Evolutionary conservation across 92 coral and sea anemone genomes (phyloP).

Genomic region (Actinernus sp.): DNA sequence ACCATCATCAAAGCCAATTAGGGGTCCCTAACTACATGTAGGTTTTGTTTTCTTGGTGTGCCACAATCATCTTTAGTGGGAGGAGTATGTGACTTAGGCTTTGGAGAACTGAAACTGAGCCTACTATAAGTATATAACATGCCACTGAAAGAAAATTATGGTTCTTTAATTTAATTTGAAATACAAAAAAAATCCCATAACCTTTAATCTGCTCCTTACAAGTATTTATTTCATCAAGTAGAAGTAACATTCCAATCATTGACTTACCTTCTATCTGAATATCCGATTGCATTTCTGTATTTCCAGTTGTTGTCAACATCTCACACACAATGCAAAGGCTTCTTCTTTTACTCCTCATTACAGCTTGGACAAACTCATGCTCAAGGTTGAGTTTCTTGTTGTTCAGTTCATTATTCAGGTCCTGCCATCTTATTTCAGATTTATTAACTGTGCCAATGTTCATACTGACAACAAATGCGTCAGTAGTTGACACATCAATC

Average conservation of each 20-base stretch:
- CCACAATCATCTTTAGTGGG: too few species aligned
- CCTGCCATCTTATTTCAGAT: constrained; percentile 78
- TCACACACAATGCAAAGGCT: constrained; percentile 75
- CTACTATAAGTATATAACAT: too few species aligned
- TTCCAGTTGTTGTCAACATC: constrained; percentile 59
- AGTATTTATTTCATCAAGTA: neutral
- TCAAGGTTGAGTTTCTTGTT: constrained; percentile 64
- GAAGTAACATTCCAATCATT: neutral
- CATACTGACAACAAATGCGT: constrained; percentile 83
- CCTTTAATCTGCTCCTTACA: too few species aligned
- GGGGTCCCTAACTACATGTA: too few species aligned
- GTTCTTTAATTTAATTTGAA: too few species aligned
- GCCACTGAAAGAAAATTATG: too few species aligned
- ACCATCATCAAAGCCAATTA: too few species aligned
- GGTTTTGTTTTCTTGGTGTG: too few species aligned
- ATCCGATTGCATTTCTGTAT: constrained; percentile 65
- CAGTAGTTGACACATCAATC: constrained; percentile 74
- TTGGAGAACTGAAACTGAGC: too few species aligned
- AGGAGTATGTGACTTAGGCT: too few species aligned
- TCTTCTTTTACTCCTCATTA: constrained; percentile 58
- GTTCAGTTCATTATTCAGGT: constrained; percentile 53
- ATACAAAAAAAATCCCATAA: too few species aligned
- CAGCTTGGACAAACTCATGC: constrained; percentile 79
- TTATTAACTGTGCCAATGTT: constrained; percentile 83
- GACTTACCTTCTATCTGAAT: constrained; percentile 63